Base-by-base conservation (phyloP, 2,113 vertebrate genomes). In the Notothenia coriiceps region DNA sequence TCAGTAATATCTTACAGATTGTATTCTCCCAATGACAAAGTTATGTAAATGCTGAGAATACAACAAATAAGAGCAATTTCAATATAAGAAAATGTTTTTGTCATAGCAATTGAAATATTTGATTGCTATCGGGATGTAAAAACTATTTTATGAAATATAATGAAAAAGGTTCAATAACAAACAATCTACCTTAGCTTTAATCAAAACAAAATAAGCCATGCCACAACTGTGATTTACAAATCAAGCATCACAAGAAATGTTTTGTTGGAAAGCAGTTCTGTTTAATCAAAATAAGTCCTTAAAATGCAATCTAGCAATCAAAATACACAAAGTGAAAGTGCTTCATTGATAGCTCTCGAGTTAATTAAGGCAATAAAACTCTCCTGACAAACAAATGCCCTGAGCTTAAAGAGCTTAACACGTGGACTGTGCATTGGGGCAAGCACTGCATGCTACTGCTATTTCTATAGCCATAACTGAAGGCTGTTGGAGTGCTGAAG, bases 381-480 rank as follows among this genome's bases (percentile, higher is more conserved):
- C 22, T 46, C 8, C 59, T 33, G 18, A 66, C 25, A 77, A 86
- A 80, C 67, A 80, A 46, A 44, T 75, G 62, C 54, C 14, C 8
- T 46, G 10, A 63, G 55, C 56, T 82, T 55, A 61, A 40, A 46
- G 17, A 33, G 52, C 20, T 14, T 67, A 54, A 78, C 70, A 73
- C 29, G 14, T 40, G 50, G 84, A 60, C 64, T 22, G 35, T 51
- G 64, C 8, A 61, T 18, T 56, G 51, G 67, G 54, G 65, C 43
- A 71, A 33, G 20, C 55, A 2, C 43, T 1, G 7, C 75, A 79
- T 63, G 44, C 72, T 62, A 67, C 47, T 72, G 70, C 43, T 61
- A 84, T 86, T 91, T 79, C 79, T 85, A 88, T 10, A 80, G 82
- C 65, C 35, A 79, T 63, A 86, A 79, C 70, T 56, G 51, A 63